A percentile compares a stretch with the other conserved stretches of the same genome.
phyloP scores from a whole-genome alignment of 2,888 invertebrate genomes.

The Caradrina clavipalpis region DNA sequence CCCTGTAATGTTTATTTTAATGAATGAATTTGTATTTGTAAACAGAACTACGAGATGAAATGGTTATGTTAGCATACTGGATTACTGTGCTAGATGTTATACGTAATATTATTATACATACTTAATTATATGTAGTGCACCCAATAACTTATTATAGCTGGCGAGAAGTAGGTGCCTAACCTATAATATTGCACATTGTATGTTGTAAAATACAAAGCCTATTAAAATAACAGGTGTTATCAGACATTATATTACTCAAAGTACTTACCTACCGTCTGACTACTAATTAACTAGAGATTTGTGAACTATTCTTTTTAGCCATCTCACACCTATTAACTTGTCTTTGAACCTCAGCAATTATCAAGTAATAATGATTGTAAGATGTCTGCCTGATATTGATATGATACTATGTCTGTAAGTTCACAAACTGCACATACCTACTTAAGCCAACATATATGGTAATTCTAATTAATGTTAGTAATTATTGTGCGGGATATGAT shows the following conservation, averaged over 20 bases:
- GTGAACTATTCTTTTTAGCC: conserved; percentile 30
- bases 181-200: conserved; percentile 51
- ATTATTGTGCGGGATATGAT: conserved; percentile 33
- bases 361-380: conserved; percentile 5
- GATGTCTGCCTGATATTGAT: not conserved
- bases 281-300: conserved; percentile 12
- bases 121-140: conserved; percentile 56
- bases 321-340: conserved; percentile 2
- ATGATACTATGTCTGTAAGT: conserved; percentile 17
- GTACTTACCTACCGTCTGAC: not conserved
- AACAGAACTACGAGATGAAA: conserved; percentile 30
- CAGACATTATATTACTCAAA: conserved; percentile 15
- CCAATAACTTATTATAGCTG: conserved; percentile 51
- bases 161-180: conserved; percentile 42
- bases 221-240: conserved; percentile 11
- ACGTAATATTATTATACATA: conserved; percentile 55
- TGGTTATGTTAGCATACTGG: conserved; percentile 55
- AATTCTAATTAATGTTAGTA: conserved; percentile 37
- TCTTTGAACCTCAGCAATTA: conserved; percentile 9
- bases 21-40: conserved; percentile 21
- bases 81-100: conserved; percentile 62
- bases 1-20: not conserved
- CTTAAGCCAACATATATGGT: conserved; percentile 31
- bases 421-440: conserved; percentile 33
- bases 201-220: conserved; percentile 31